Conservation (phyloP, 1,140 invertebrate species). For the Bilobella aurantiaca region DNA sequence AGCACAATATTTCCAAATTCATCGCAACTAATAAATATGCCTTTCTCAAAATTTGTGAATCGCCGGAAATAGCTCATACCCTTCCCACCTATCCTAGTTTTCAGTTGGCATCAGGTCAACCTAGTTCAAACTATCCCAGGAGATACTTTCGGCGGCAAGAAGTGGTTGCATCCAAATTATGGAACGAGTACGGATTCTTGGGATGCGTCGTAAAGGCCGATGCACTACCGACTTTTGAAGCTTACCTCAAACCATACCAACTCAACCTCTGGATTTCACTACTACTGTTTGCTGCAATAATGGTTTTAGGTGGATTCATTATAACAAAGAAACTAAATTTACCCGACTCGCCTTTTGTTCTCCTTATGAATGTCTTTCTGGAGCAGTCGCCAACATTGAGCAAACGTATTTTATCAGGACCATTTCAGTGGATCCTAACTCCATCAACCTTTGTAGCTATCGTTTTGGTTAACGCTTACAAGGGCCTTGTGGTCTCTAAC, state of each 20-base stretch:
- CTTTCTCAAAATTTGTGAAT: too few species aligned
- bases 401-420: neutral
- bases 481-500: neutral
- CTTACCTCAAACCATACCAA: neutral
- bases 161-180: neutral
- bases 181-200: neutral
- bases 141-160: neutral
- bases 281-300: too few species aligned
- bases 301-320: too few species aligned
- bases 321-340: too few species aligned
- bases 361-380: neutral
- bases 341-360: too few species aligned
- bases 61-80: too few species aligned
- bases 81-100: too few species aligned
- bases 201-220: neutral
- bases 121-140: too few species aligned
- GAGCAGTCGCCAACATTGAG: neutral
- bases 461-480: neutral
- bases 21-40: too few species aligned
- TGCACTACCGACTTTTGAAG: neutral
- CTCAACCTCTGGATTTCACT: neutral
- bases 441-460: neutral
- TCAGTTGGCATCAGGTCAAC: too few species aligned
- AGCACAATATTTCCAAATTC: too few species aligned
- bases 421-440: neutral